Evolutionary conservation across 2,888 invertebrate genomes (phyloP).

Genomic region (Andrena chrysosceles): DNA sequence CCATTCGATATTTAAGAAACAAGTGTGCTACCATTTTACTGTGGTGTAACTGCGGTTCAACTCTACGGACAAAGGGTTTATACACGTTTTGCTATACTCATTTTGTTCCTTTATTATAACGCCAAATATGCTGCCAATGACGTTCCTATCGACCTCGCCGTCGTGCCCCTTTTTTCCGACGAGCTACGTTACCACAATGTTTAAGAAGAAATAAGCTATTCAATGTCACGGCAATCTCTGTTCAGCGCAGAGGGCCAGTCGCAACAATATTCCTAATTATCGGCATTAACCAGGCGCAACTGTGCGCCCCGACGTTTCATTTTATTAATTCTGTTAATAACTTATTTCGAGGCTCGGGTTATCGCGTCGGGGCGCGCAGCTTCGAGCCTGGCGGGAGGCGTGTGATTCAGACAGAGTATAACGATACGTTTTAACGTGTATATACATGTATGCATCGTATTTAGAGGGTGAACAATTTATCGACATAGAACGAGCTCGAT

Average conservation of each 20-base stretch:
- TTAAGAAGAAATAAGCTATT: neutral
- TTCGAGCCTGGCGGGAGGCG: constrained; percentile 13
- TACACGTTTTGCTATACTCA: neutral
- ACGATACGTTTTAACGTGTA: constrained; percentile 45
- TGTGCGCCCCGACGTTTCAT: constrained; percentile 18
- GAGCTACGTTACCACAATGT: neutral
- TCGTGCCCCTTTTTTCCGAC: neutral
- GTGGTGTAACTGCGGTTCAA: neutral
- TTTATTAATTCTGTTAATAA: constrained; percentile 37
- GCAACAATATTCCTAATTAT: constrained; percentile 52
- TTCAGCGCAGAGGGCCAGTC: constrained; percentile 22
- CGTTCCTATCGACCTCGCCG: neutral
- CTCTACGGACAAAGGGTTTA: neutral
- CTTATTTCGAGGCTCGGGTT: constrained; percentile 33
- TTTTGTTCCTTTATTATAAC: neutral
- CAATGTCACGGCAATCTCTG: constrained; percentile 1
- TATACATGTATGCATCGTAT: constrained; percentile 56
- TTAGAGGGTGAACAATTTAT: constrained; percentile 52
- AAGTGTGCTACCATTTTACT: neutral
- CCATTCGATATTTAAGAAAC: neutral
- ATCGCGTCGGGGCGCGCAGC: constrained; percentile 9
- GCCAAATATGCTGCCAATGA: neutral
- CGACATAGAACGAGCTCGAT: constrained; percentile 45
- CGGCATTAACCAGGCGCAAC: constrained; percentile 43
- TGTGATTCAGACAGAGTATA: constrained; percentile 44